Evolutionary conservation across 2,888 invertebrate genomes (phyloP), one percentile per base, ranked within the genome.

Genomic region (Dryadula phaetusa): DNA sequence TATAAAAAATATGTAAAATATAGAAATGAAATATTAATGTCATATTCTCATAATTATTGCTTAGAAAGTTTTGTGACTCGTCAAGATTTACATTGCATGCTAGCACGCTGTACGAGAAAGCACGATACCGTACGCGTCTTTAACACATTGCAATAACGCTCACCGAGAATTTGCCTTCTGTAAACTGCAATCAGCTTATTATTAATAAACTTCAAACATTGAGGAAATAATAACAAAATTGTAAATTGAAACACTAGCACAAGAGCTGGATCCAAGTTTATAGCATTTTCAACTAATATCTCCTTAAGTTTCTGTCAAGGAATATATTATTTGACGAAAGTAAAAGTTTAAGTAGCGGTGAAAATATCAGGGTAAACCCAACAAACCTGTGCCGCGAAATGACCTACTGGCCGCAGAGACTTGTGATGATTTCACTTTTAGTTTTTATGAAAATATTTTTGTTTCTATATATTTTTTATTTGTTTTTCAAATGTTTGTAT

Each of bases 21-120:
- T 44, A 42, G 62, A 64, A 87, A 91, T 90, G 83, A 87, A 92
- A 90, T 90, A 92, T 91, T 91, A 88, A 92, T 92, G 91, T 83
- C 85, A 88, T 89, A 87, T 86, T 86, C 87, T 85, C 86, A 87
- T 90, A 91, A 90, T 92, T 89, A 86, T 88, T 91, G 88, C 89
- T 88, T 92, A 92, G 92, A 92, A 92, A 92, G 92, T 92, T 90
- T 84, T 81, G 85, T 83, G 82, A 84, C 81, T 83, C 78, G 85
- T 80, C 82, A 86, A 89, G 87, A 89, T 88, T 84, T 85, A 87
- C 88, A 87, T 90, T 84, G 91, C 92, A 91, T 90, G 91, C 88
- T 83, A 87, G 88, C 89, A 88, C 88, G 89, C 85, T 85, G 88
- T 87, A 85, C 91, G 87, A 91, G 92, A 92, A 92, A 92, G 92